Conservation (phyloP, 2,888 invertebrate species). For the Mellilla xanthometata region DNA sequence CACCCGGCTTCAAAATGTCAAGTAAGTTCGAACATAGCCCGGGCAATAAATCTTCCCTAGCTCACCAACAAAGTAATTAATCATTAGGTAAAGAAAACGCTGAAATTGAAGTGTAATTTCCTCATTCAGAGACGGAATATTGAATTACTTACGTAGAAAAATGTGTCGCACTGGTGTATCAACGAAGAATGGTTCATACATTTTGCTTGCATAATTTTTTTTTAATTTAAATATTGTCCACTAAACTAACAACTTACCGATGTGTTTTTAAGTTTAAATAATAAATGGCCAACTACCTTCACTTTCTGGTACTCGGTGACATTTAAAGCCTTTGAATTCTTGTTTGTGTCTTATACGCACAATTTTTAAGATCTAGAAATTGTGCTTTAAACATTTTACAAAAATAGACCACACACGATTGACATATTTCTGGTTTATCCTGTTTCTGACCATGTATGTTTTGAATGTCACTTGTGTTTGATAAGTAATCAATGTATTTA, state of each 20-base stretch:
- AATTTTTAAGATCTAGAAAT: too few species aligned
- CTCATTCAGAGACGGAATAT: neutral
- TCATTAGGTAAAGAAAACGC: neutral
- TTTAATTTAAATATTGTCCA: neutral
- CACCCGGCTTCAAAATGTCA: conserved; percentile 77
- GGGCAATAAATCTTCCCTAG: neutral
- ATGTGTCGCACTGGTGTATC: neutral
- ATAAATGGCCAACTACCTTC: too few species aligned
- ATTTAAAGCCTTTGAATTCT: too few species aligned
- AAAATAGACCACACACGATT: too few species aligned
- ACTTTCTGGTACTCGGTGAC: too few species aligned
- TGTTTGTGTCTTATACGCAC: too few species aligned
- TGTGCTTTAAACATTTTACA: too few species aligned
- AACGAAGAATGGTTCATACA: conserved; percentile 10
- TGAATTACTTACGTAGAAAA: conserved; percentile 3
- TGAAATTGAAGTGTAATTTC: neutral
- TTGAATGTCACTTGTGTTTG: conserved; percentile 24
- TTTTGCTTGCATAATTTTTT: conserved; percentile 15
- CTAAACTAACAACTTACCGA: neutral
- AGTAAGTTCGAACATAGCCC: conserved; percentile 52
- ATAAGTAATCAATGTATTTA: neutral
- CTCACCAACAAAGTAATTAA: neutral
- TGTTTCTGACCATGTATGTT: conserved; percentile 33
- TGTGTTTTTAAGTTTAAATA: too few species aligned
- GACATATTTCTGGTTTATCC: conserved; percentile 44